Evolutionary conservation across 2,797 vertebrate genomes (phyloP).

Genomic region (Podargus strigoides): DNA sequence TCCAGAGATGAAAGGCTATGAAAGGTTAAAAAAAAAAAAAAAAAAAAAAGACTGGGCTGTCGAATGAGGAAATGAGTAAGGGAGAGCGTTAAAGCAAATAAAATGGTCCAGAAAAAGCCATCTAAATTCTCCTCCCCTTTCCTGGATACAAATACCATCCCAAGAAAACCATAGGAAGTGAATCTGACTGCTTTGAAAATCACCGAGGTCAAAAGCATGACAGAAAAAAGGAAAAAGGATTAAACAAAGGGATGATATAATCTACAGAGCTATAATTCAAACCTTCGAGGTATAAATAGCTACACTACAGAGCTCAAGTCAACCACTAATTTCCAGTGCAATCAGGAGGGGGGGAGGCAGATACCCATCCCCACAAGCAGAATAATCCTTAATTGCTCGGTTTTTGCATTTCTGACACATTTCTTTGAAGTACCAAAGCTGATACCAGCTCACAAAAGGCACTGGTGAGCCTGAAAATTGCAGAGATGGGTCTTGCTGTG

Average conservation of each 20-base stretch:
- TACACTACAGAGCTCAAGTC: background rate
- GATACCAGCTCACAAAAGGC: background rate
- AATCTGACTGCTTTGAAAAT: constrained; percentile 37
- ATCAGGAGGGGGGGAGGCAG: background rate
- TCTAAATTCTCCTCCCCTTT: constrained; percentile 1
- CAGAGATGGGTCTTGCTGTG: background rate
- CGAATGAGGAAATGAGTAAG: constrained; percentile 6
- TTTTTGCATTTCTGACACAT: constrained; percentile 16
- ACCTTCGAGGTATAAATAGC: constrained; percentile 31
- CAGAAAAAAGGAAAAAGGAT: constrained; percentile 43
- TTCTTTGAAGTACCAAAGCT: background rate
- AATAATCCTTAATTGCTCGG: constrained; percentile 21
- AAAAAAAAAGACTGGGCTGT: background rate
- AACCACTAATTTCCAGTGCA: background rate
- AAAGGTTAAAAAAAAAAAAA: background rate
- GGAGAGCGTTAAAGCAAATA: constrained; percentile 9
- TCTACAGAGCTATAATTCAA: constrained; percentile 20
- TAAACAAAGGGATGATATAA: constrained; percentile 46
- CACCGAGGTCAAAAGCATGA: constrained; percentile 37
- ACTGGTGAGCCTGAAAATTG: background rate
- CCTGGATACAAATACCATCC: constrained; percentile 12
- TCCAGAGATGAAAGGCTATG: background rate
- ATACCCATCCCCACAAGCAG: background rate
- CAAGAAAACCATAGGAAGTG: constrained; percentile 6
- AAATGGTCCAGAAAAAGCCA: background rate